Conservation (phyloP, 2,113 vertebrate genomes). For the Nematolebias whitei region DNA sequence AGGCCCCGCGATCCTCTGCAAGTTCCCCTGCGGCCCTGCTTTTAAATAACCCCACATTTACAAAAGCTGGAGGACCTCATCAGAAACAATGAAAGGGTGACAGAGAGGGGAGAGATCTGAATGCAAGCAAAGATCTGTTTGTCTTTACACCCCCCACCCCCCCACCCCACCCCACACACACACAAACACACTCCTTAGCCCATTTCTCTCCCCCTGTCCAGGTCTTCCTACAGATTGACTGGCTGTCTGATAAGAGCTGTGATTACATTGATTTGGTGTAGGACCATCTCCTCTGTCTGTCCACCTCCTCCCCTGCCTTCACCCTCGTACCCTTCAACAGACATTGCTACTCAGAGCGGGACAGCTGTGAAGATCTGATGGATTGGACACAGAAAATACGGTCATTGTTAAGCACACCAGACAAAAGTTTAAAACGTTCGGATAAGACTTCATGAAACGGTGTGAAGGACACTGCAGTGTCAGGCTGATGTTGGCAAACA, state of each 20-base stretch:
- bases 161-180: no score
- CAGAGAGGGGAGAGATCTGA: conserved; percentile 30
- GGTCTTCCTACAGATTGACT: conserved; percentile 59
- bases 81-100: conserved; percentile 58
- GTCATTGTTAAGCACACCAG: conserved; percentile 1
- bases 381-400: conserved; percentile 26
- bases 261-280: conserved; percentile 81
- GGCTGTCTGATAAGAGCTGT: conserved; percentile 74
- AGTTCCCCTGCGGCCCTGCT: conserved; percentile 65
- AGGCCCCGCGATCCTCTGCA: conserved; percentile 41
- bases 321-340: conserved; percentile 42
- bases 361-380: conserved; percentile 31
- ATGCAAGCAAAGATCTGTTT: conserved; percentile 24
- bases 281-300: conserved; percentile 60
- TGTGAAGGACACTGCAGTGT: background rate
- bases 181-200: conserved; percentile 7
- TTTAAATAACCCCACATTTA: conserved; percentile 70
- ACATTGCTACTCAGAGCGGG: conserved; percentile 28
- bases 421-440: background rate
- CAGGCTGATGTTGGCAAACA: no score
- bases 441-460: background rate
- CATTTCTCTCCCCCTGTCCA: conserved; percentile 19
- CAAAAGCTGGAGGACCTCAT: conserved; percentile 68
- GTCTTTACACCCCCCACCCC: conserved; percentile 12
- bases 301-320: conserved; percentile 32